Evolutionary conservation across 2,113 vertebrate genomes (phyloP), one percentile per base, ranked within the genome.

Genomic region (Hylia prasina): DNA sequence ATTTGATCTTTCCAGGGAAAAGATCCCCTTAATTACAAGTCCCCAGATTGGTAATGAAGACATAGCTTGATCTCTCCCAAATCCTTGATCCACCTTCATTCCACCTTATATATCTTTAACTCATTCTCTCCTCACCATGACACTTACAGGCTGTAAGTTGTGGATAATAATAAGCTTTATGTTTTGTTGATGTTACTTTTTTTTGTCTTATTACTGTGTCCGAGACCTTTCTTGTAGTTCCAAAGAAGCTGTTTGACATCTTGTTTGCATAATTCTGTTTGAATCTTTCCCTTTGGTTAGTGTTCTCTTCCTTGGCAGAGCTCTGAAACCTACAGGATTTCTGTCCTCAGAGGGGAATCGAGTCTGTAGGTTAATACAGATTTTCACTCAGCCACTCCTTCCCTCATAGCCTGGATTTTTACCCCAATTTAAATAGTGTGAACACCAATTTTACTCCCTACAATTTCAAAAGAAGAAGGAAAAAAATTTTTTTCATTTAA

Each of bases 401-500:
- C 14, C 13, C 19, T 71, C n/a, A 68, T 44, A 71, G 64, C 54
- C 17, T 31, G 15, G 30, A 10, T 58, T 93, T 71, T 80, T 28
- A 47, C 22, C 10, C 54, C 40, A 33, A 4, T 51, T 65, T 66
- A 31, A 73, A 60, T 8, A 39, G 2, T 35, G 4, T 7, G 33
- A 58, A 48, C 39, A 37, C 16, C 7, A 65, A 1, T 58, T 24
- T 54, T 90, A n/a, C 13, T 76, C 19, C 28, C 6, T 66, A 40
- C 1, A 47, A 37, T 77, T 42, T 33, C 4, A 35, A 71, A 53
- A 60, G 25, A n/a, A 56, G 15, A 23, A 35, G 17, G 5, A 69
- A 58, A 37, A 35, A 9, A 16, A 8, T 50, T 0, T 16, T n/a
- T 78, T 21, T n/a, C 0, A 5, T n/a, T 40, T 40, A 7, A 12